Base-by-base conservation (phyloP, 35 echinoderm and acorn worm genomes). In the Apostichopus californicus region DNA sequence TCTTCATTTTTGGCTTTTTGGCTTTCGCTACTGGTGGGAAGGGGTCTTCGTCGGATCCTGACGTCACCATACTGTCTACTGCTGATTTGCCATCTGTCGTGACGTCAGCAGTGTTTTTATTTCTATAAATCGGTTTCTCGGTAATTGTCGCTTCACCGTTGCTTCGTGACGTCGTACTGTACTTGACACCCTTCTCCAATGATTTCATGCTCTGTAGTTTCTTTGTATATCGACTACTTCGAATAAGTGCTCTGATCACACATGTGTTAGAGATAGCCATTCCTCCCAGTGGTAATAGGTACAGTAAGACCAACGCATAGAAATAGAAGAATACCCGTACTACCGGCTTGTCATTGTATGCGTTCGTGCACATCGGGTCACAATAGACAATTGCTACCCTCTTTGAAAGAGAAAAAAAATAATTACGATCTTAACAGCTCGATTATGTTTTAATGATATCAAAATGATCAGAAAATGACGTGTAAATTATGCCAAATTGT, bases 201-300 rank as follows among this genome's bases (percentile, higher is more conserved):
- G 64, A 73, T 22, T 91, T 90, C 83, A 94, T 87, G 22, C 92
- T 94, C 60, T 96, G 95, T 12, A 96, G 34, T 21, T 73, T 91
- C 77, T 90, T 77, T 3, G 92, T 90, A 54, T 63, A 79, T 56
- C 56, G 77, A 80, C 84, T 87, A 55, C 95, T 96, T n/a, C 64
- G 56, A 54, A 94, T 78, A 18, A 96, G 92, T 5, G 92, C 73
- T 6, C 90, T 11, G 9, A 93, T 92, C 8, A 96, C 92, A 22
- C 89, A 73, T 23, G 77, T 89, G 90, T 96, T 93, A 5, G 88
- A 61, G 55, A 94, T 70, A 6, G 72, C 54, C 93, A 96, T 96
- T 5, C 85, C 90, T 12, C 56, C 14, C 6, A 96, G 64, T 53
- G 95, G 95, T 8, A 96, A 12, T n/a, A 88, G 18, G 73, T 96